Evolutionary conservation across 2,888 invertebrate genomes (phyloP), one percentile per base, ranked within the genome.

Genomic region (Drosophila lutescens): DNA sequence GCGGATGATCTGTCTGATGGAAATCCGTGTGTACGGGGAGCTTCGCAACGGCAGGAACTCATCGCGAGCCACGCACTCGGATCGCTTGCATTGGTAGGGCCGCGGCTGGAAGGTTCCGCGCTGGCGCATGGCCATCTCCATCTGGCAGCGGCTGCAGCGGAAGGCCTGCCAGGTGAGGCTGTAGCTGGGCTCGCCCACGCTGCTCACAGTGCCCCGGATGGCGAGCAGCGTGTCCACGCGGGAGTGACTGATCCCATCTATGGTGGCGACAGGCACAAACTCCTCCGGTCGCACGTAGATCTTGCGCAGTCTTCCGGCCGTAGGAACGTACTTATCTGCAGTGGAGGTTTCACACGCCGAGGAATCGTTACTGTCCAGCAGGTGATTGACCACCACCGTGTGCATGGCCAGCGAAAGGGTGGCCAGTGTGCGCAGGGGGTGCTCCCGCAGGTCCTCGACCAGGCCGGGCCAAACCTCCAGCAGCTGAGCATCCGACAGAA

Each of bases 171-270:
- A 95, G 8, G 94, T 94, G 78, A 96, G 95, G 23, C 95, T 92
- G 1, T 96, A 94, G 69, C 95, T 95, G 0, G 95, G 94, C 86
- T 95, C 95, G 15, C 96, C 95, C 4, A 97, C 96, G 90, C 96
- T 94, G 69, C 96, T 96, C 0, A 98, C 96, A 44, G 97, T 97
- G 0, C 98, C 98, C 89, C 95, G 94, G 4, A 98, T 94, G 30
- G 96, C 94, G 26, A 97, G 95, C 76, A 98, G 90, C 91, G 93
- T 93, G 94, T 96, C 96, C 92, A 95, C 96, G 83, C 78, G 71
- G 0, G 65, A 43, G 2, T 74, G 77, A 2, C 47, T 67, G 5
- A 91, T 79, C 4, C 70, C 44, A 8, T 59, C 70, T 30, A 91
- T 74, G 26, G 95, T 94, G 46, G 95, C 93, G 2, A 95, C 91